Conservation (phyloP, 2,888 invertebrate species). For the Pollenia amentaria region DNA sequence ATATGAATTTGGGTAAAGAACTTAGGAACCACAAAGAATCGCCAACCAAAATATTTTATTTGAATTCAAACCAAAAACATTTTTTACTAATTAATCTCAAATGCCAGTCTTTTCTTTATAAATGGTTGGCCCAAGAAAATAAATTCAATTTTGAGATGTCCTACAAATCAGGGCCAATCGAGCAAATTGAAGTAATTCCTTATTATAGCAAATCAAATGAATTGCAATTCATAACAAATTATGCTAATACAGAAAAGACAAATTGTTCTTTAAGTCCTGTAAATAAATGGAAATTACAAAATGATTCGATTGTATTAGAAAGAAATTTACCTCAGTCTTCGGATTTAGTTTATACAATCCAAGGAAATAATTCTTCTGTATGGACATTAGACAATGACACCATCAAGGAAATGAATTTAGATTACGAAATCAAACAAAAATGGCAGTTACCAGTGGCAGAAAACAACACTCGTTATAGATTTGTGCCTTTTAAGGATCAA, state of each 20-base stretch:
- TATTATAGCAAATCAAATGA: conserved; percentile 72
- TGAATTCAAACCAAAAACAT: not conserved
- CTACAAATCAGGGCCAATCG: conserved; percentile 85
- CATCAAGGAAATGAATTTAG: conserved; percentile 49
- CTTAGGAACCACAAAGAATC: not conserved
- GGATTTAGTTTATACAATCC: not conserved
- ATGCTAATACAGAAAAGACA: conserved; percentile 68
- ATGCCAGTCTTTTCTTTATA: conserved; percentile 85
- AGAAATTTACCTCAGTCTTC: not conserved
- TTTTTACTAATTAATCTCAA: conserved; percentile 81
- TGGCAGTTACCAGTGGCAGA: conserved; percentile 30
- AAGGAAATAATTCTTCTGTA: conserved; percentile 10
- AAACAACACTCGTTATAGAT: conserved; percentile 73
- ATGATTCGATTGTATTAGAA: not conserved
- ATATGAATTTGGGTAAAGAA: conserved; percentile 22
- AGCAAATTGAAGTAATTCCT: conserved; percentile 82
- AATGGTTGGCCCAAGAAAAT: conserved; percentile 81
- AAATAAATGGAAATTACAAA: conserved; percentile 78
- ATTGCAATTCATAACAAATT: conserved; percentile 82
- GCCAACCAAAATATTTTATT: conserved; percentile 30
- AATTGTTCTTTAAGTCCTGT: conserved; percentile 76
- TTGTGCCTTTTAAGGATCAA: conserved; percentile 74
- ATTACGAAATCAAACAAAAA: conserved; percentile 14
- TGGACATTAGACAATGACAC: conserved; percentile 21
- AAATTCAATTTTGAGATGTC: conserved; percentile 78